Evolutionary conservation across 2,888 invertebrate genomes (phyloP), one percentile per base, ranked within the genome.

Genomic region (Agrochola lota): DNA sequence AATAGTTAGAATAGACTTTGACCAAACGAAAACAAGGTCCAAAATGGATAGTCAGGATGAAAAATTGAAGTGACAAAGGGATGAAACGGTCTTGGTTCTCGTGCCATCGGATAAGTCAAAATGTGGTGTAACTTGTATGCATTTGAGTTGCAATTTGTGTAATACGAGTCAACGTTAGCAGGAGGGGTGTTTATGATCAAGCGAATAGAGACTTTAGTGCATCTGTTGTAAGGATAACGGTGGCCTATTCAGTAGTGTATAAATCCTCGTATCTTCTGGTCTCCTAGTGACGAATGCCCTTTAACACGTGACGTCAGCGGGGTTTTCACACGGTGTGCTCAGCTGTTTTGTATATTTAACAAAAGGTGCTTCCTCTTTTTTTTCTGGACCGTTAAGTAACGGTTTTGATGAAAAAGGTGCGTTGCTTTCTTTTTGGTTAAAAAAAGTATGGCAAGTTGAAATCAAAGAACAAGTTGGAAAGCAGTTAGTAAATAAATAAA

Each of bases 251-350:
- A 59, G 71, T 52, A 23, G 49, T 83, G 69, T 49, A 76, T 62
- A 87, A 67, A 90, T 94, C 91, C 82, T 89, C 64, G 72, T 74
- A 49, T 62, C 49, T 91, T 87, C 91, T 95, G 92, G 11, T 85
- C 46, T 82, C 95, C 94, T 95, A 89, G 95, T 96, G 93, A 78
- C 77, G 74, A 85, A 89, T 94, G 94, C 93, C 94, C 95, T 94
- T 94, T 94, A 91, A 91, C 94, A 94, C 94, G 94, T 95, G 95
- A 95, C 95, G 95, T 95, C 95, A 94, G 90, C 87, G 84, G 74
- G 57, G 75, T 70, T 85, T 87, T 88, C 87, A 87, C 86, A 86
- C 82, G 83, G 83, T 85, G 52, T 20, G 46, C 55, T 73, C 78
- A 78, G 72, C 62, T 60, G 70, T 78, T 68, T 71, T 62, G 62